Percentiles rank a stretch among this genome's conserved stretches.
Evolutionary conservation across 2,888 invertebrate species (phyloP).

Genomic region (Drosophila trichaetosa): DNA sequence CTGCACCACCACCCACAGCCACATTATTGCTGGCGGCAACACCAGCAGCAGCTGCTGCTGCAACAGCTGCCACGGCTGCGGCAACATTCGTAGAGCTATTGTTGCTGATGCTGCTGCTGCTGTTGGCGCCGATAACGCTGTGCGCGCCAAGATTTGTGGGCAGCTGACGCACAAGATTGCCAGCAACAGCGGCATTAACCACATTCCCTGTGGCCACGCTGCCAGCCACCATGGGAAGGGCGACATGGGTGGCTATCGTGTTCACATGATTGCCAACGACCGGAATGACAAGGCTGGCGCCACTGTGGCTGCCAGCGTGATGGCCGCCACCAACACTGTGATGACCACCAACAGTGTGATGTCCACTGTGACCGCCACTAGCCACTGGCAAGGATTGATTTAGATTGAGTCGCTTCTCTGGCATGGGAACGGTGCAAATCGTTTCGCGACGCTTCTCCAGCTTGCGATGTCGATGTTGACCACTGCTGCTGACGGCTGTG

Average conservation of each 20-base stretch:
- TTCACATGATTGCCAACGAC: conserved; percentile 47
- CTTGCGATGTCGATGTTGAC: conserved; percentile 85
- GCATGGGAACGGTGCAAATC: conserved; percentile 84
- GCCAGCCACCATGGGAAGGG: conserved; percentile 73
- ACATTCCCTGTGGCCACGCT: background rate
- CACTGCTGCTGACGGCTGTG: background rate
- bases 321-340: background rate
- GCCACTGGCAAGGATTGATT: conserved; percentile 62
- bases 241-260: conserved; percentile 45
- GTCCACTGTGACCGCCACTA: background rate
- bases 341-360: background rate
- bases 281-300: conserved; percentile 18
- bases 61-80: conserved; percentile 9
- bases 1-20: conserved; percentile 1
- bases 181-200: conserved; percentile 10
- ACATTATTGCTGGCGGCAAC: conserved; percentile 23
- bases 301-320: conserved; percentile 2
- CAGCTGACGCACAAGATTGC: conserved; percentile 58
- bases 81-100: conserved; percentile 1
- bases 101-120: background rate
- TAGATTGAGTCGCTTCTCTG: conserved; percentile 82
- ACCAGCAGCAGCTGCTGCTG: conserved; percentile 13
- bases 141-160: conserved; percentile 52
- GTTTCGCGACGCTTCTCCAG: conserved; percentile 92
- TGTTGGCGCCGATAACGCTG: conserved; percentile 27